Base-by-base conservation (phyloP, 2,797 vertebrate species). In the Xerus rutilus region DNA sequence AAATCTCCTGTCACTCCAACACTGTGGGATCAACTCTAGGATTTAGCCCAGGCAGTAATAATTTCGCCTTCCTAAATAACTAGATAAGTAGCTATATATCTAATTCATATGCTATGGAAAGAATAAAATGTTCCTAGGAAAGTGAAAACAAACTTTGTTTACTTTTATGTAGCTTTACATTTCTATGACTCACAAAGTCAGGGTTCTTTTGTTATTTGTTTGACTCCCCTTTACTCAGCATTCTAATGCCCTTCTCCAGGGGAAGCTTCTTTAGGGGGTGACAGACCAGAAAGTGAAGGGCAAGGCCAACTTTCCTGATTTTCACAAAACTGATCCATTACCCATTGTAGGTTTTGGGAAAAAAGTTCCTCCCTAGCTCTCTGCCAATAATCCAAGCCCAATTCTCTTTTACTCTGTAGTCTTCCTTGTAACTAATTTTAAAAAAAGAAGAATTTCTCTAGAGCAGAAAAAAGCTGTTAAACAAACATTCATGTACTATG, bases 221-320 rank as follows among this genome's bases (percentile, higher is more conserved):
- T 54, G 52, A 39, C 39, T 84, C 30, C 18, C 17, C 64, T 11
- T 72, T 7, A 28, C 15, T 83, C 49, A 52, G 5, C 23, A 70
- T 3, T 14, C 1, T 25, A 3, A 23, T 15, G 12, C 1, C 15
- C 54, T 25, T 10, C 10, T 85, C 4, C 11, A 8, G 11, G 28
- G 62, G 64, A 70, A n/a, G 45, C 8, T n/a, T 13, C n/a, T 49
- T 21, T 43, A 43, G 35, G 2, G 62, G 3, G 62, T 62, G 11
- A 2, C 20, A 90, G 18, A 35, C 11, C 39, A 52, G 32, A 62
- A 88, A 78, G 9, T 28, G 11, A 88, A 72, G 14, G 7, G 11
- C 3, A 69, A 93, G 28, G 28, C 7, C 28, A 14, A 20, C 18
- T 18, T 7, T 7, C 73, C 32, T 47, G 3, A 83, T 83, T 47